Evolutionary conservation across 2,888 invertebrate species (phyloP).

Genomic region (Branchinecta sandiegonensis): DNA sequence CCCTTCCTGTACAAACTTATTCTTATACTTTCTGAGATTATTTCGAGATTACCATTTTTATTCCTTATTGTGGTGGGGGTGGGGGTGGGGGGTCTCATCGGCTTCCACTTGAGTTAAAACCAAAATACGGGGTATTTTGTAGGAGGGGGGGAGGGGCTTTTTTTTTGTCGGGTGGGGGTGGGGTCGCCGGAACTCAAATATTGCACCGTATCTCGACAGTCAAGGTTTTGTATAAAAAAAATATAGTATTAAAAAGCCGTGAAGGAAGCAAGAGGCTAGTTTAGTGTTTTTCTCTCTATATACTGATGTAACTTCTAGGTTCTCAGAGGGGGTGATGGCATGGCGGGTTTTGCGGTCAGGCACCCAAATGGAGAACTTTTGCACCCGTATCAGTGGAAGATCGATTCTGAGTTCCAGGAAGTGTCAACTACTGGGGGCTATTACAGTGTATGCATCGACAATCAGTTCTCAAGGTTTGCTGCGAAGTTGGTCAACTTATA

Average conservation of each 20-base stretch:
- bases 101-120: too few relatives aligned
- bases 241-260: too few relatives aligned
- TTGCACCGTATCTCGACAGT: background rate
- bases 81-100: too few relatives aligned
- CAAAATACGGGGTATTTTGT: too few relatives aligned
- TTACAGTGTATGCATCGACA: constrained; percentile 79
- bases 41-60: too few relatives aligned
- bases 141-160: too few relatives aligned
- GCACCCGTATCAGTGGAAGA: constrained; percentile 77
- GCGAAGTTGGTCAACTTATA: constrained; percentile 77
- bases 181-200: background rate
- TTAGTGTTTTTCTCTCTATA: constrained; percentile 24
- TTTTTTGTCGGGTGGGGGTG: too few relatives aligned
- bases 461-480: constrained; percentile 80
- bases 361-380: constrained; percentile 71
- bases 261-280: background rate
- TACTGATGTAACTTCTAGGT: constrained; percentile 44
- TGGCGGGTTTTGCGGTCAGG: constrained; percentile 79
- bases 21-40: too few relatives aligned
- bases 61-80: too few relatives aligned
- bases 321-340: constrained; percentile 79
- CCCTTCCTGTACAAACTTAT: too few relatives aligned
- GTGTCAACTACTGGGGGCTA: constrained; percentile 64
- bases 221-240: background rate
- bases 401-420: constrained; percentile 78